Percentiles rank a stretch among this genome's conserved stretches.
Evolutionary conservation across 2,113 vertebrate genomes (phyloP).

Genomic region (Zosterops pallidus): DNA sequence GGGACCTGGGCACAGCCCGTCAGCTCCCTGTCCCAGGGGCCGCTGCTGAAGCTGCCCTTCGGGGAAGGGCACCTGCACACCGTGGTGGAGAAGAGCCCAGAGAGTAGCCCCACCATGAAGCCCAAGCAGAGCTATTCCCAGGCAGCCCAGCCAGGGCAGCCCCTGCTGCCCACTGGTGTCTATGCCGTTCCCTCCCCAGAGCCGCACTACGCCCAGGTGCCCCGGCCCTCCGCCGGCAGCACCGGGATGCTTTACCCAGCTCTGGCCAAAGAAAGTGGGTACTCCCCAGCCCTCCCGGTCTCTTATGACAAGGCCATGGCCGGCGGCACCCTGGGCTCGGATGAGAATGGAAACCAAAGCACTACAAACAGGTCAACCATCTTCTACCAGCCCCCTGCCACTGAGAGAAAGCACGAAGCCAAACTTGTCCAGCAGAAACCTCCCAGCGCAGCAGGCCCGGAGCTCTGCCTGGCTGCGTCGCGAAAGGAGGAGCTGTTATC

Average conservation of each 20-base stretch:
- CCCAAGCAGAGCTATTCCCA: constrained; percentile 81
- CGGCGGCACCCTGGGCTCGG: background rate
- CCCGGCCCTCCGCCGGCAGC: constrained; percentile 67
- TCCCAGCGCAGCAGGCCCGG: constrained; percentile 33
- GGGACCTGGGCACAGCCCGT: constrained; percentile 76
- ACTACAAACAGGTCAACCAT: constrained; percentile 50
- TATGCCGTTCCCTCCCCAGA: constrained; percentile 86
- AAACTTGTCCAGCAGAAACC: constrained; percentile 65
- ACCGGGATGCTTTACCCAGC: constrained; percentile 77
- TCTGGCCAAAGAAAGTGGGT: constrained; percentile 84
- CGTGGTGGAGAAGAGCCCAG: constrained; percentile 90
- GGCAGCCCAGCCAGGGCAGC: constrained; percentile 75
- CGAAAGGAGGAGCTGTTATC: constrained; percentile 40
- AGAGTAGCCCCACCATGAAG: constrained; percentile 87
- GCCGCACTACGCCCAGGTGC: constrained; percentile 86
- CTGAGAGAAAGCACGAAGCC: constrained; percentile 69
- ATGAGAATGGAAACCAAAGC: constrained; percentile 85
- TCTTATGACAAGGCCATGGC: background rate
- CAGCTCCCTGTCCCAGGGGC: constrained; percentile 67
- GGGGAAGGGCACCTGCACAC: constrained; percentile 91
- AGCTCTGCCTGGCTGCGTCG: background rate
- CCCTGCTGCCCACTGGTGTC: constrained; percentile 82
- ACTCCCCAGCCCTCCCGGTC: background rate
- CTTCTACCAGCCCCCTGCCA: constrained; percentile 50
- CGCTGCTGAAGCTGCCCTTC: constrained; percentile 50